phyloP scores from a whole-genome alignment of 1,140 invertebrate species.

The Magallana ariakensis region DNA sequence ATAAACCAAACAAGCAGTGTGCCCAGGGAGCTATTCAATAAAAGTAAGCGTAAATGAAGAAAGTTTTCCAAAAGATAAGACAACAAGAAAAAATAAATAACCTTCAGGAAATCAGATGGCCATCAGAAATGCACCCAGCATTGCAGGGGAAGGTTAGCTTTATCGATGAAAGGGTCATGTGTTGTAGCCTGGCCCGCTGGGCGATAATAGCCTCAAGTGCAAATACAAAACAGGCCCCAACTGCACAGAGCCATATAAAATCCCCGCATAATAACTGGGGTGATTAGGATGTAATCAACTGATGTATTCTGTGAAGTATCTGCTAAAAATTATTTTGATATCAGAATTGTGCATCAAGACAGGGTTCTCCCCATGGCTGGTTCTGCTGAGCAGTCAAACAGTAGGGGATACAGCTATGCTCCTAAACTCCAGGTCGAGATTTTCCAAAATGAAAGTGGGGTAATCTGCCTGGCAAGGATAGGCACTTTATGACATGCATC shows the following conservation, averaged over 20 bases:
- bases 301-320: constrained; percentile 10
- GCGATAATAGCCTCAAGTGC: constrained; percentile 18
- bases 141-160: constrained; percentile 5
- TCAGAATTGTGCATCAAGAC: constrained; percentile 30
- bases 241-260: neutral
- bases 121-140: neutral
- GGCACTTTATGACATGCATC: neutral
- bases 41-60: neutral
- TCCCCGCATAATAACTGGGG: neutral
- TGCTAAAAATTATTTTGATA: constrained; percentile 33
- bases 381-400: constrained; percentile 22
- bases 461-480: constrained; percentile 21
- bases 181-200: neutral
- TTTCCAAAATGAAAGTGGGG: constrained; percentile 19
- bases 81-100: constrained; percentile 3
- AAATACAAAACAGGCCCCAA: constrained; percentile 4
- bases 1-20: no score
- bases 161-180: constrained; percentile 13
- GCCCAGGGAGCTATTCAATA: no score
- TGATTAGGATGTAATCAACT: constrained; percentile 28
- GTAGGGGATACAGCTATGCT: neutral
- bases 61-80: neutral
- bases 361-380: neutral
- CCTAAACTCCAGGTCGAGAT: neutral
- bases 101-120: constrained; percentile 5